Conservation (phyloP, 2,888 invertebrate species). For the Andrena minutula region DNA sequence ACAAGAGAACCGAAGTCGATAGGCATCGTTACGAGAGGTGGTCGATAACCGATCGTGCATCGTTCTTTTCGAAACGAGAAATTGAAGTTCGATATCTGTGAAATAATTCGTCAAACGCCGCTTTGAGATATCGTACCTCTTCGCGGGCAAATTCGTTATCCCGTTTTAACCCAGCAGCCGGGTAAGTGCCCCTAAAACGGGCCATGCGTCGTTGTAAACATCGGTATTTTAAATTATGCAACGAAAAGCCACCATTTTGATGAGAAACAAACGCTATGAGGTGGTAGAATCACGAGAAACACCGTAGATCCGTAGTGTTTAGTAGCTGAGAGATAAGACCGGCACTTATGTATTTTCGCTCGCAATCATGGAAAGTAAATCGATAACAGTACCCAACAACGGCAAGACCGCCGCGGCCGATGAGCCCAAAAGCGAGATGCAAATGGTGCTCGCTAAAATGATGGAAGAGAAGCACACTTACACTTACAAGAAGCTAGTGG, state of each 20-base stretch:
- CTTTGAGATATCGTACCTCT: constrained; percentile 75
- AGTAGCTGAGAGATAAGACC: constrained; percentile 40
- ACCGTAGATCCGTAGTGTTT: constrained; percentile 36
- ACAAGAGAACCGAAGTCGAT: constrained; percentile 68
- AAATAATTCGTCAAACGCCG: constrained; percentile 78
- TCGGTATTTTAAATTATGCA: constrained; percentile 67
- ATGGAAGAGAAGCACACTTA: constrained; percentile 83
- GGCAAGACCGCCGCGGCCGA: constrained; percentile 50
- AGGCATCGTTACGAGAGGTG: constrained; percentile 73
- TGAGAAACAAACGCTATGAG: constrained; percentile 54
- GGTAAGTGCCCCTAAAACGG: constrained; percentile 1
- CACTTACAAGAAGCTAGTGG: constrained; percentile 85
- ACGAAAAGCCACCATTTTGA: constrained; percentile 72
- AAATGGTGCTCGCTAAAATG: constrained; percentile 81
- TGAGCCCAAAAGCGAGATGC: constrained; percentile 70
- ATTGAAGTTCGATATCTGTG: constrained; percentile 83
- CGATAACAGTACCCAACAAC: constrained; percentile 53
- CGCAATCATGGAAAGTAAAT: constrained; percentile 66
- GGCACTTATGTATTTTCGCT: constrained; percentile 54
- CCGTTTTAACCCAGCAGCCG: constrained; percentile 33
- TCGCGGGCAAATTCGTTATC: constrained; percentile 78
- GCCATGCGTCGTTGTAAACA: constrained; percentile 22
- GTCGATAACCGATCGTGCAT: constrained; percentile 79
- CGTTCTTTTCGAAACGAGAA: constrained; percentile 80
- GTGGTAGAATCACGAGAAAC: constrained; percentile 35